These are phyloP conservation scores for Turdus rufiventris DNA, from an alignment of 2,113 vertebrate species.

Conservation along the genomic window DNA sequence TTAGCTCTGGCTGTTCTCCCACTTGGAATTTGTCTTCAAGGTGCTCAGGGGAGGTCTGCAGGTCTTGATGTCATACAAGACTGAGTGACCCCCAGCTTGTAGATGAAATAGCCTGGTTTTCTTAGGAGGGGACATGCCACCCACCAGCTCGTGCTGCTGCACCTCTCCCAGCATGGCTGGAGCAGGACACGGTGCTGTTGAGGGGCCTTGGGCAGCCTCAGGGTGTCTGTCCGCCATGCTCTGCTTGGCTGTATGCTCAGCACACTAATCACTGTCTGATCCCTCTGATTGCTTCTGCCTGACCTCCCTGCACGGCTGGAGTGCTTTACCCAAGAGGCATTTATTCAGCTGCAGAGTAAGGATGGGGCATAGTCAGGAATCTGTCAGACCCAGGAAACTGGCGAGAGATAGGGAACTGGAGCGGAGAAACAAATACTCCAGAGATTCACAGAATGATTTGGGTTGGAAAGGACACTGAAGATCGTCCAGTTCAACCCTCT, in stretches of 20 bases:
- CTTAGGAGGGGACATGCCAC: background rate
- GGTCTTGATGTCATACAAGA: background rate
- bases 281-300: background rate
- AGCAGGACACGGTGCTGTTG: rapidly evolving
- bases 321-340: background rate
- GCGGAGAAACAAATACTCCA: background rate
- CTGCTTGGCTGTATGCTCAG: background rate
- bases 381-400: background rate
- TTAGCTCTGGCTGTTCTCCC: background rate
- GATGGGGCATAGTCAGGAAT: background rate
- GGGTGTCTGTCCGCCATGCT: background rate
- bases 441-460: background rate
- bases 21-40: rapidly evolving
- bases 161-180: rapidly evolving
- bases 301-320: rapidly evolving
- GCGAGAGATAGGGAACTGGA: background rate
- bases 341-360: background rate
- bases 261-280: background rate
- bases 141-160: background rate
- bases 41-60: background rate
- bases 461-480: background rate
- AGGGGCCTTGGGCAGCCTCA: rapidly evolving
- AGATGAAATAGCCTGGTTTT: background rate
- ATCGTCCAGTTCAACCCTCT: background rate
- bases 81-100: rapidly evolving